Evolutionary conservation across 2,888 invertebrate genomes (phyloP), one percentile per base, ranked within the genome.

Genomic region (Amblyteles armatorius): DNA sequence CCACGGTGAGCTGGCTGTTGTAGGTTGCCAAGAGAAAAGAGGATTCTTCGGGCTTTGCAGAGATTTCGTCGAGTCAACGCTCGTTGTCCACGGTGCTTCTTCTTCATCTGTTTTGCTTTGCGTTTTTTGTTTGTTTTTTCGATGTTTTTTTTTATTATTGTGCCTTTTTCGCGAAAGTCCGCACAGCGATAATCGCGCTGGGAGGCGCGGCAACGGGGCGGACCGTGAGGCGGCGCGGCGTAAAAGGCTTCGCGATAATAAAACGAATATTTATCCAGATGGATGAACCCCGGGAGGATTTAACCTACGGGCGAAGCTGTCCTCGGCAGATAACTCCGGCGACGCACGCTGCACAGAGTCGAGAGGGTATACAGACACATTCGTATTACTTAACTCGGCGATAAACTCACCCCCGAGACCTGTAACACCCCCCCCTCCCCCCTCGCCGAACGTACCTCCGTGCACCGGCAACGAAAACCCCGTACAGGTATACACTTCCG

Each of bases 381-480:
- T 94, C 94, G 94, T 95, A 94, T 94, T 95, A 94, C 94, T 94
- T 94, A 94, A 94, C 93, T 92, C 92, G 92, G 93, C 94, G 94
- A 94, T 95, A 94, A 94, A 94, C 94, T 92, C 92, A 89, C 91
- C 89, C 91, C 88, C 87, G 89, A 89, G 90, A 89, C 89, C 89
- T 90, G 91, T 89, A 90, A 91, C 33, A 7, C 33, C 33, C 29
- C 29, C 29, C 29, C 29, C 29, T 91, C 89, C 89, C 88, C 16
- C 4, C 44, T 3, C 44, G 44, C 3, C 65, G 88, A 90, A 90
- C 81, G 90, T 89, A 44, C 44, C 16, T 16, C 44, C 87, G 88
- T 55, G 78, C 72, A 68, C 65, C 67, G 72, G 79, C 83, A 65
- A 79, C 79, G 79, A 79, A 81, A 83, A 65, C 68, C 74, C 19